A percentile compares a stretch with the other conserved stretches of the same genome.
These are phyloP conservation scores for Stegastes partitus DNA, from an alignment of 2,113 vertebrate genomes.

Conservation along the genomic window DNA sequence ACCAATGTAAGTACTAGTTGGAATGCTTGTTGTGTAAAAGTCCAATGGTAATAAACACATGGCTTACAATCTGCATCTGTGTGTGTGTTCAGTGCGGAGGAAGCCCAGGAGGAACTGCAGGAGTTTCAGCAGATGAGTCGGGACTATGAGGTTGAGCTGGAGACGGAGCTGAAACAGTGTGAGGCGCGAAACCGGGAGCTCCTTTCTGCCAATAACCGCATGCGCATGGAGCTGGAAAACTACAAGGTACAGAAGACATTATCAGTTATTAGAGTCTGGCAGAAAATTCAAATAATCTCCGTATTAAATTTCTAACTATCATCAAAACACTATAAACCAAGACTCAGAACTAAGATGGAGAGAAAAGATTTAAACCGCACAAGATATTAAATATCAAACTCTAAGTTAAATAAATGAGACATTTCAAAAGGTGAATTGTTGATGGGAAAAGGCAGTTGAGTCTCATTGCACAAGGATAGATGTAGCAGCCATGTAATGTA, in stretches of 20 bases:
- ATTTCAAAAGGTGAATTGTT: too few relatives aligned
- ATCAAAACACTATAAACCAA: too few relatives aligned
- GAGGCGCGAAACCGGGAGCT: conserved; percentile 93
- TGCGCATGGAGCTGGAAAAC: conserved; percentile 91
- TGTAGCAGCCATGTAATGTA: too few relatives aligned
- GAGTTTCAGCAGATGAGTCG: conserved; percentile 97
- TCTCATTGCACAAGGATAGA: too few relatives aligned
- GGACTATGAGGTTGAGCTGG: conserved; percentile 95
- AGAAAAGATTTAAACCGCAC: too few relatives aligned
- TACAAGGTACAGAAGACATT: conserved; percentile 85
- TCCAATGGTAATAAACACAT: not conserved
- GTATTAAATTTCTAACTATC: not conserved
- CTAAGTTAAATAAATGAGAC: too few relatives aligned
- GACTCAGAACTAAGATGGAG: too few relatives aligned
- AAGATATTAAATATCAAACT: too few relatives aligned
- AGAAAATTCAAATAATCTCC: not conserved
- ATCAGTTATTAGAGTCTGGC: not conserved
- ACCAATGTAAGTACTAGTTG: not conserved
- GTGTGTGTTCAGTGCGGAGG: conserved; percentile 84
- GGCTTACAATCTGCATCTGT: not conserved
- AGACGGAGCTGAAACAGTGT: conserved; percentile 92
- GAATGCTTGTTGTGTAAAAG: not conserved
- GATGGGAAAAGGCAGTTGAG: too few relatives aligned
- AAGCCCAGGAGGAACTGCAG: conserved; percentile 90
- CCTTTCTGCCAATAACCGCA: conserved; percentile 87